Conservation (phyloP, 2,113 vertebrate genomes). For the Archilochus colubris region DNA sequence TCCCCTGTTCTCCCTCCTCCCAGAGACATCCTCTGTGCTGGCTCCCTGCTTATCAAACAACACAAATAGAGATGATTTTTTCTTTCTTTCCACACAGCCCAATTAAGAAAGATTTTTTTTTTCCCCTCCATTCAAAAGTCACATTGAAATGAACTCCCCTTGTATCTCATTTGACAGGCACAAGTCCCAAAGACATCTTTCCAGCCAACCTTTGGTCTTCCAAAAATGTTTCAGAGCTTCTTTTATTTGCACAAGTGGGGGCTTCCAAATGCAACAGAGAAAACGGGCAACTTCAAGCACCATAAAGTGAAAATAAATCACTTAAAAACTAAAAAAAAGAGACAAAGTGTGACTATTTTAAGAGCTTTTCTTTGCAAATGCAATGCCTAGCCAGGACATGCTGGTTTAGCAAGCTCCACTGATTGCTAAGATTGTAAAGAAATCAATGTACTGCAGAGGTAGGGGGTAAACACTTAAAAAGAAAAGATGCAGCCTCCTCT, state of each 20-base stretch:
- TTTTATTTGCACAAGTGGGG: not conserved
- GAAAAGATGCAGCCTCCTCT: not conserved
- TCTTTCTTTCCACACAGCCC: not conserved
- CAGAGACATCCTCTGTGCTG: not conserved
- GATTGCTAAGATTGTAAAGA: not conserved
- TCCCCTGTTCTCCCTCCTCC: not conserved
- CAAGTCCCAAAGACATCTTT: conserved; percentile 17
- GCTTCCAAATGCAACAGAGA: conserved; percentile 26
- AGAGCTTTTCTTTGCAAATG: not conserved
- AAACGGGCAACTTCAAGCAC: not conserved
- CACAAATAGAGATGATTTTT: not conserved
- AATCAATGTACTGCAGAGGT: not conserved
- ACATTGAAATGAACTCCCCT: not conserved
- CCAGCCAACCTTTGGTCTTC: not conserved
- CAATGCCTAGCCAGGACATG: not conserved
- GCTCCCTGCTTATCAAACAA: not conserved
- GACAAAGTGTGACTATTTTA: not conserved
- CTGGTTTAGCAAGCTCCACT: not conserved
- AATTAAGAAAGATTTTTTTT: not conserved
- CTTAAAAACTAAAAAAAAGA: not conserved
- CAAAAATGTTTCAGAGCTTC: not conserved
- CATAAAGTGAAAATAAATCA: not conserved
- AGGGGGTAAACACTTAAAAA: not conserved
- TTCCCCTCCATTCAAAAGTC: not conserved
- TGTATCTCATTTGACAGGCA: not conserved